Evolutionary conservation across 2,113 vertebrate species (phyloP).

Genomic region (Sebastes fasciatus): DNA sequence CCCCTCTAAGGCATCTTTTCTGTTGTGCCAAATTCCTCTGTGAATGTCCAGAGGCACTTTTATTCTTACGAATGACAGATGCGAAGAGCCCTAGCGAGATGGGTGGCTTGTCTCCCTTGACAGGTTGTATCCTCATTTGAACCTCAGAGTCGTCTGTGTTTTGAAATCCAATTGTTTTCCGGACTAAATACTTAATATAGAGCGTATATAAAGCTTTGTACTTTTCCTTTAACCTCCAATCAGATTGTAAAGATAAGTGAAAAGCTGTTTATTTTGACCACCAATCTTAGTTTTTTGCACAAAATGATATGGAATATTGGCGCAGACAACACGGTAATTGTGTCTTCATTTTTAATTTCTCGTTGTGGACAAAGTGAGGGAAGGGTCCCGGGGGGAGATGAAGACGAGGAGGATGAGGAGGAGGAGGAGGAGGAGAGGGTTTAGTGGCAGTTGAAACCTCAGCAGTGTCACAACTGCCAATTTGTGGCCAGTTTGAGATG

Average conservation of each 20-base stretch:
- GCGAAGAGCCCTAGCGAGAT: slow-evolving; percentile 40
- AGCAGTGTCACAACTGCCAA: slow-evolving; percentile 78
- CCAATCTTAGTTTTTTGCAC: not conserved
- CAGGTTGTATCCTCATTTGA: slow-evolving; percentile 61
- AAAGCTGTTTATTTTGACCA: not conserved
- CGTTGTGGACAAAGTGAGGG: slow-evolving; percentile 9
- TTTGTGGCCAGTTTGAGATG: slow-evolving; percentile 77
- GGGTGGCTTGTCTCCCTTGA: slow-evolving; percentile 35
- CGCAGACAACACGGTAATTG: not conserved
- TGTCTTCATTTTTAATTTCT: slow-evolving; percentile 9
- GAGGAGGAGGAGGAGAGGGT: slow-evolving; percentile 6
- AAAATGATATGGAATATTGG: not conserved
- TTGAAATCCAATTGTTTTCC: slow-evolving; percentile 9
- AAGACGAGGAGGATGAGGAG: slow-evolving; percentile 2
- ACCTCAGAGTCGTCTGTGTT: slow-evolving; percentile 25
- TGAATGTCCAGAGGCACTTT: slow-evolving; percentile 44
- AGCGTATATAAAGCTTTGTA: not conserved
- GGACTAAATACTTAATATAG: not conserved
- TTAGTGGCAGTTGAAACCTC: slow-evolving; percentile 72
- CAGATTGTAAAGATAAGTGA: not conserved
- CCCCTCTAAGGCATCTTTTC: slow-evolving; percentile 26
- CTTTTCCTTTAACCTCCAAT: not conserved
- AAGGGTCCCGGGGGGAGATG: slow-evolving; percentile 27
- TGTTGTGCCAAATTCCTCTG: slow-evolving; percentile 58
- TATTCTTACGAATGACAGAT: slow-evolving; percentile 57